These are phyloP conservation scores for Semotilus atromaculatus DNA, from an alignment of 2,797 vertebrate species.

Conservation along the genomic window DNA sequence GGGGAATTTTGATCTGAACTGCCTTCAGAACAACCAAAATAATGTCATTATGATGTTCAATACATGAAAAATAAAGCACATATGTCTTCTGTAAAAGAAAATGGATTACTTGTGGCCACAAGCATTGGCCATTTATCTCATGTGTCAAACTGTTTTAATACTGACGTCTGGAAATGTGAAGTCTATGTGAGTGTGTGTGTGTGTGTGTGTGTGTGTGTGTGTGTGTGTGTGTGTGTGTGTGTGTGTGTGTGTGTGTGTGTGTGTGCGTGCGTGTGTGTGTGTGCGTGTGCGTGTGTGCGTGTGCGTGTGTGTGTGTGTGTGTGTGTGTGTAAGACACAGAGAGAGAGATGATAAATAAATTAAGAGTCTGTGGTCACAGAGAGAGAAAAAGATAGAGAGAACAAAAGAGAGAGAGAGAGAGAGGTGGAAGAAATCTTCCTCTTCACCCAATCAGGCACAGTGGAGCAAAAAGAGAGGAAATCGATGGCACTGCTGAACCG, in stretches of 20 bases:
- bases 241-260: too few relatives aligned
- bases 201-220: neutral
- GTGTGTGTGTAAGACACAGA: neutral
- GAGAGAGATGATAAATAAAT: constrained; percentile 34
- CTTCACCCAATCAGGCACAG: neutral
- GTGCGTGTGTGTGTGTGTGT: neutral
- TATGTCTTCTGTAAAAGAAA: constrained; percentile 6
- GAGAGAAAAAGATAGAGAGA: neutral
- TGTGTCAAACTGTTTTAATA: constrained; percentile 30
- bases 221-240: too few relatives aligned
- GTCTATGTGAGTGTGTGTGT: neutral
- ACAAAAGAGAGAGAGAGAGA: neutral
- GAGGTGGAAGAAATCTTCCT: constrained; percentile 9
- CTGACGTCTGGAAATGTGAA: constrained; percentile 20
- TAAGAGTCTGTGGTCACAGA: constrained; percentile 40
- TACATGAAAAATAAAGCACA: neutral
- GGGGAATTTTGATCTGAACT: too few relatives aligned
- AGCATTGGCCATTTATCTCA: constrained; percentile 28
- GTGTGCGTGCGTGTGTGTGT: too few relatives aligned
- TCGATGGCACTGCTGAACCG: constrained; percentile 21
- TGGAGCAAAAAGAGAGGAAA: constrained; percentile 17
- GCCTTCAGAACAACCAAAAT: neutral
- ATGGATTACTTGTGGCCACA: constrained; percentile 38
- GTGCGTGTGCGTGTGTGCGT: too few relatives aligned
- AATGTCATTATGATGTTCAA: constrained; percentile 10